These are phyloP conservation scores for Podarcis cretensis DNA, from an alignment of 2,113 vertebrate genomes.

Conservation along the genomic window DNA sequence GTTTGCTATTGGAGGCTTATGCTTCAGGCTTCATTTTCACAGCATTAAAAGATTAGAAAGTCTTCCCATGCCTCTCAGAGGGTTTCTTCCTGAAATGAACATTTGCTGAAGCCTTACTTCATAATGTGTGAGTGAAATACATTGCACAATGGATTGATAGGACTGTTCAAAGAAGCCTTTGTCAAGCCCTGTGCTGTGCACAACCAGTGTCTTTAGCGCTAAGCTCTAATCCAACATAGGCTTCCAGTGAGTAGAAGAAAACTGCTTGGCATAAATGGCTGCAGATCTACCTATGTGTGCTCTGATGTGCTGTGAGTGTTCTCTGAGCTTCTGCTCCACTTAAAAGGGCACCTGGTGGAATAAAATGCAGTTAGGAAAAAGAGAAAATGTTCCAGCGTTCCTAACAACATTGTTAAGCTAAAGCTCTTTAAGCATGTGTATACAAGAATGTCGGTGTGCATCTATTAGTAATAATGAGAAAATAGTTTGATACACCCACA, in stretches of 20 bases:
- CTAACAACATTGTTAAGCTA: neutral
- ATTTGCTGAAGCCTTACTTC: constrained; percentile 56
- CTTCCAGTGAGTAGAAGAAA: constrained; percentile 42
- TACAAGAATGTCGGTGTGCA: neutral
- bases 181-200: constrained; percentile 41
- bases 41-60: constrained; percentile 7
- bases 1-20: constrained; percentile 26
- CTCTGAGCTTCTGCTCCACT: constrained; percentile 43
- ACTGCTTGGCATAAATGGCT: constrained; percentile 49
- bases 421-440: neutral
- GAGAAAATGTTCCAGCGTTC: neutral
- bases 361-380: constrained; percentile 52
- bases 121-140: constrained; percentile 69
- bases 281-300: constrained; percentile 60
- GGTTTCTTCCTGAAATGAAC: constrained; percentile 46
- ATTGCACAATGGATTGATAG: constrained; percentile 51
- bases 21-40: constrained; percentile 42
- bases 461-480: neutral
- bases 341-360: constrained; percentile 56
- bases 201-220: constrained; percentile 10
- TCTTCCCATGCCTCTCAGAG: constrained; percentile 38
- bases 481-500: rapidly evolving
- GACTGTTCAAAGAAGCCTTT: constrained; percentile 62
- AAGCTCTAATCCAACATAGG: constrained; percentile 36
- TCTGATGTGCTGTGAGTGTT: constrained; percentile 56